Evolutionary conservation across 2,797 vertebrate genomes (phyloP), one percentile per base, ranked within the genome.

Genomic region (Phaenicophaeus curvirostris): DNA sequence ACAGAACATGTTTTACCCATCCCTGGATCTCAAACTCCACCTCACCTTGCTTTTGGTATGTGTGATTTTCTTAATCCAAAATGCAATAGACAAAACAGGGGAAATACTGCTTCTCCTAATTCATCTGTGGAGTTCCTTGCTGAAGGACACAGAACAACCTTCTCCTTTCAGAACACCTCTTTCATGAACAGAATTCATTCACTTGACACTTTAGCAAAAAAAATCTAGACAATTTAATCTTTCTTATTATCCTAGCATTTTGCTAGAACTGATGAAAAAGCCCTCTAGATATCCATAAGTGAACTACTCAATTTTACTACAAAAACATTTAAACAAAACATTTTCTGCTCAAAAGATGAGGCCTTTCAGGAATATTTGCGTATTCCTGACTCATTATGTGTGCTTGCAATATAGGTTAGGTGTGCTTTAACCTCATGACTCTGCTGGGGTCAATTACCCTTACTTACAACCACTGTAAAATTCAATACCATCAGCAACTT

Each of bases 351-450:
- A 59, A 18, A 33, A 53, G 37, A 85, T 30, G 1, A 87, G 24
- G 35, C 51, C 19, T 74, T 71, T 71, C 57, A 73, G 31, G 18
- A 68, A 68, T 28, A 50, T 5, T 51, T 37, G n/a, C 42, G 9
- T 25, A 87, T 46, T 46, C 15, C 48, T 42, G 58, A 65, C 15
- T 73, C 31, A 31, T 28, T 0, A 0, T 8, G 5, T 10, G 6
- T 1, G 0, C 41, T 39, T 55, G 15, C 31, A 39, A 62, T 8
- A 62, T 0, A 58, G 2, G 4, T 50, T 0, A 58, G 2, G 4
- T 50, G 27, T 30, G 6, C 27, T 77, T 50, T n/a, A 81, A 35
- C 25, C 14, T 86, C 27, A 11, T 10, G 20, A 63, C 28, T 21
- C 59, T 51, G n/a, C 35, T 31, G 39, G 21, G 30, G 19, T 33